phyloP scores from a whole-genome alignment of 2,888 invertebrate genomes.

The Caenorhabditis becei region DNA sequence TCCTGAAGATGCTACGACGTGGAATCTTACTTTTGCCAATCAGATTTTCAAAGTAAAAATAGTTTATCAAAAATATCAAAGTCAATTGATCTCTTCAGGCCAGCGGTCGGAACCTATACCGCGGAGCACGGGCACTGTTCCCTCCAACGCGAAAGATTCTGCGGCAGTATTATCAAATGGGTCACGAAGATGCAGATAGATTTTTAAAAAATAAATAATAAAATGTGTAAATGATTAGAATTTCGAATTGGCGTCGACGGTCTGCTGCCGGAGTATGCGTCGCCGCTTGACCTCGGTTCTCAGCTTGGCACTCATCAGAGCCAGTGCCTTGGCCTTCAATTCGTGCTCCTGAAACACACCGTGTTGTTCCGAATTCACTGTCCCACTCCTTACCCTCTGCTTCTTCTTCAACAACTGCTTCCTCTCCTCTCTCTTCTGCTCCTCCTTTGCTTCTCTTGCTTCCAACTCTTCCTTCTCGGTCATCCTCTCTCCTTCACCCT shows the following conservation, averaged over 20 bases:
- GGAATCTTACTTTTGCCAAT: constrained; percentile 68
- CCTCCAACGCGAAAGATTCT: constrained; percentile 81
- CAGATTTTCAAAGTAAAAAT: constrained; percentile 77
- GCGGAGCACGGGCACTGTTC: constrained; percentile 82
- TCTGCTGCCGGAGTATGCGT: constrained; percentile 51
- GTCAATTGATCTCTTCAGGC: constrained; percentile 74
- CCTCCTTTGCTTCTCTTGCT: constrained; percentile 57
- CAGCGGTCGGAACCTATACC: constrained; percentile 81
- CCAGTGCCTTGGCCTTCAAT: constrained; percentile 54
- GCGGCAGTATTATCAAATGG: constrained; percentile 81
- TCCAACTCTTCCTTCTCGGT: constrained; percentile 58
- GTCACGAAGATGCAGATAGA: constrained; percentile 81
- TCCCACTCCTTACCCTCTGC: constrained; percentile 58
- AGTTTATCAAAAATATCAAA: constrained; percentile 14
- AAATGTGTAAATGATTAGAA: not conserved
- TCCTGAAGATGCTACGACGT: constrained; percentile 68
- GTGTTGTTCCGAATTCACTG: not conserved
- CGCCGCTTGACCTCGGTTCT: constrained; percentile 36
- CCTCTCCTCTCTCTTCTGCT: constrained; percentile 55
- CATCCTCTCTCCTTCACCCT: constrained; percentile 51
- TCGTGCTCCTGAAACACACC: constrained; percentile 56
- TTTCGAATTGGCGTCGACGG: constrained; percentile 54
- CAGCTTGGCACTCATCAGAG: constrained; percentile 47
- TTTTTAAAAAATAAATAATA: constrained; percentile 77
- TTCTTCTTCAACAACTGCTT: constrained; percentile 54